phyloP scores from a whole-genome alignment of 2,888 invertebrate species.

The Xestia rhomboidea region DNA sequence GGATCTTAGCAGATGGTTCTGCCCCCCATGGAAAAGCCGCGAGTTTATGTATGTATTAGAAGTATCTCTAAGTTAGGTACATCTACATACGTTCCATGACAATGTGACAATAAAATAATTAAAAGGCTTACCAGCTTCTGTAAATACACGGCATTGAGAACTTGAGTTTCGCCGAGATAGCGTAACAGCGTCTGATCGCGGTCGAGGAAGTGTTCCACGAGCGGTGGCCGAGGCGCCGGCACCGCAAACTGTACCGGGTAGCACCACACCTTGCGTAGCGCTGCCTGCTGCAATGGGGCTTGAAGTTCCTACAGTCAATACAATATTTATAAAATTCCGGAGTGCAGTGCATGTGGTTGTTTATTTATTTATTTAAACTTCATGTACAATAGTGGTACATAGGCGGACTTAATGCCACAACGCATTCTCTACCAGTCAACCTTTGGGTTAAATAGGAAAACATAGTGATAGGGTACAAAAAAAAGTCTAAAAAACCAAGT shows the following conservation, averaged over 20 bases:
- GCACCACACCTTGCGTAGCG: slow-evolving; percentile 97
- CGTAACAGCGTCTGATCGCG: slow-evolving; percentile 96
- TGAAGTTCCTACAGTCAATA: slow-evolving; percentile 87
- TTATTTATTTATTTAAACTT: too few relatives aligned
- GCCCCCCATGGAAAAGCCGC: neutral
- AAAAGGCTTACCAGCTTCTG: slow-evolving; percentile 94
- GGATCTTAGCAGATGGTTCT: too few relatives aligned
- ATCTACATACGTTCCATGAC: neutral
- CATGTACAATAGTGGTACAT: too few relatives aligned
- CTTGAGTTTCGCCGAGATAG: slow-evolving; percentile 96
- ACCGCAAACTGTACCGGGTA: slow-evolving; percentile 98
- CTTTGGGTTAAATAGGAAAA: too few relatives aligned
- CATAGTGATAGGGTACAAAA: too few relatives aligned
- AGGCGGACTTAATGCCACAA: too few relatives aligned
- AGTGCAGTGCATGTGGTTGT: neutral
- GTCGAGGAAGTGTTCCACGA: slow-evolving; percentile 96
- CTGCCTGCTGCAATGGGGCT: slow-evolving; percentile 92
- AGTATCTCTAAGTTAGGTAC: neutral
- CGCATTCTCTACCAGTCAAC: too few relatives aligned
- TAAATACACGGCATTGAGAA: slow-evolving; percentile 96
- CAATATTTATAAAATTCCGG: neutral
- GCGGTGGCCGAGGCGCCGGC: slow-evolving; percentile 95
- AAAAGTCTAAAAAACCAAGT: too few relatives aligned
- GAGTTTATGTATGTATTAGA: neutral
- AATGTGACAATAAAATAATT: neutral